These are phyloP conservation scores for Amniataba percoides DNA, from an alignment of 2,797 vertebrate species.

Conservation along the genomic window DNA sequence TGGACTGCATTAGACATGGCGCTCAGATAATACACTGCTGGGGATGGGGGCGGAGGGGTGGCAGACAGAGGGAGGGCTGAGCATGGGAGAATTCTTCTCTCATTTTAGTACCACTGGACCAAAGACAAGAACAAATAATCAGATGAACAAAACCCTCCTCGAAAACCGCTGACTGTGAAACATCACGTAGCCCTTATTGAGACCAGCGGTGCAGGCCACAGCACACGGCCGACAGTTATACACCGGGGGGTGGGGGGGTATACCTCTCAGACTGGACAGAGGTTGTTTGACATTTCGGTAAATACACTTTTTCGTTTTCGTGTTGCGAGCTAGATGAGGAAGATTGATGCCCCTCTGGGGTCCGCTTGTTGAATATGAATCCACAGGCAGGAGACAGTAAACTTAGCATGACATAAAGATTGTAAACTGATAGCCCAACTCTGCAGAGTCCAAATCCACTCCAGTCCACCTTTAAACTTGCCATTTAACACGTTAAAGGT, in stretches of 20 bases:
- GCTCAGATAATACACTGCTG: constrained; percentile 62
- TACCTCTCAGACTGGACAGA: not conserved
- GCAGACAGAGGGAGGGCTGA: constrained; percentile 30
- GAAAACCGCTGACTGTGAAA: constrained; percentile 28
- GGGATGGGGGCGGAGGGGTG: constrained; percentile 20
- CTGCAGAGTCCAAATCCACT: not conserved
- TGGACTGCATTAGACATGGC: constrained; percentile 78
- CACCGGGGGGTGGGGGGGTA: not conserved
- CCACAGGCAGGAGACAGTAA: not conserved
- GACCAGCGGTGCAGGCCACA: not conserved
- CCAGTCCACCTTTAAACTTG: not conserved
- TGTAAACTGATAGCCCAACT: not conserved
- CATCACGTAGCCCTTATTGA: constrained; percentile 5
- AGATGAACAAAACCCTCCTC: constrained; percentile 20
- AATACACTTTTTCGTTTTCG: not conserved
- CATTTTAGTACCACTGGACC: constrained; percentile 39
- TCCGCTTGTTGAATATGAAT: not conserved
- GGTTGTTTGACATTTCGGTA: not conserved
- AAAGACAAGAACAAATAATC: constrained; percentile 50
- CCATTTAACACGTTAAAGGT: not conserved
- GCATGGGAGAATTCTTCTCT: constrained; percentile 25
- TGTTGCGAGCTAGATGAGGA: not conserved
- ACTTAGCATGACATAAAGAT: not conserved
- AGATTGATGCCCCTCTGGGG: not conserved
- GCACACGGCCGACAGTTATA: constrained; percentile 8